A percentile compares a stretch with the other conserved stretches of the same genome.
These are phyloP conservation scores for Pelvicachromis taeniatus DNA, from an alignment of 2,113 vertebrate species.

Conservation along the genomic window DNA sequence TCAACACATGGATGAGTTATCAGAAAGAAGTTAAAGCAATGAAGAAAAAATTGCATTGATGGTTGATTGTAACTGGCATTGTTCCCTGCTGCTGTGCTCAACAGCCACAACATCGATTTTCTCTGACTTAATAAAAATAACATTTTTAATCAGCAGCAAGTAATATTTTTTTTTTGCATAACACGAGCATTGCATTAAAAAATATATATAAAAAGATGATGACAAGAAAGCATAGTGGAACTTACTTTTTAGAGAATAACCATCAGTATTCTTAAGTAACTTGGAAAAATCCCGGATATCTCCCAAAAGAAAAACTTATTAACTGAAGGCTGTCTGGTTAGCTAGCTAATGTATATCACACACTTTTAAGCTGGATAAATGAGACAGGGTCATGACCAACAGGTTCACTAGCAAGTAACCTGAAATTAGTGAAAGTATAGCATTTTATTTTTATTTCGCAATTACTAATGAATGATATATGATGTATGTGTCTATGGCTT, in stretches of 20 bases:
- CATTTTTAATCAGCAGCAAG: not conserved
- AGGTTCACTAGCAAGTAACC: too few relatives aligned
- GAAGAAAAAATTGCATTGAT: not conserved
- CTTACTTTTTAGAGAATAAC: not conserved
- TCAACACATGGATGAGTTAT: not conserved
- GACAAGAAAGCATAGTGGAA: not conserved
- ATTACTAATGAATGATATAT: not conserved
- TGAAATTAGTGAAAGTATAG: not conserved
- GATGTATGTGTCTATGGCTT: not conserved
- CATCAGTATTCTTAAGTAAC: not conserved
- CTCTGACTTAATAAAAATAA: not conserved
- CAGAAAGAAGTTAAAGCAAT: constrained; percentile 7
- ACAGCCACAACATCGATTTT: not conserved
- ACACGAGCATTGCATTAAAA: not conserved
- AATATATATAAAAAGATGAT: not conserved
- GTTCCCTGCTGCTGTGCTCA: not conserved
- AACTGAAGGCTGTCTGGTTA: not conserved
- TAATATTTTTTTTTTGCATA: not conserved
- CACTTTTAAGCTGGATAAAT: not conserved
- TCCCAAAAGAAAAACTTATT: not conserved
- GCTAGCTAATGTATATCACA: not conserved
- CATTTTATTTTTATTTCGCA: not conserved
- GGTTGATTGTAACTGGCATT: not conserved
- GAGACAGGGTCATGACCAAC: not conserved
- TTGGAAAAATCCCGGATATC: not conserved